These are phyloP conservation scores for Myanophis thanlyinensis DNA, from an alignment of 2,113 vertebrate genomes.

Conservation along the genomic window DNA sequence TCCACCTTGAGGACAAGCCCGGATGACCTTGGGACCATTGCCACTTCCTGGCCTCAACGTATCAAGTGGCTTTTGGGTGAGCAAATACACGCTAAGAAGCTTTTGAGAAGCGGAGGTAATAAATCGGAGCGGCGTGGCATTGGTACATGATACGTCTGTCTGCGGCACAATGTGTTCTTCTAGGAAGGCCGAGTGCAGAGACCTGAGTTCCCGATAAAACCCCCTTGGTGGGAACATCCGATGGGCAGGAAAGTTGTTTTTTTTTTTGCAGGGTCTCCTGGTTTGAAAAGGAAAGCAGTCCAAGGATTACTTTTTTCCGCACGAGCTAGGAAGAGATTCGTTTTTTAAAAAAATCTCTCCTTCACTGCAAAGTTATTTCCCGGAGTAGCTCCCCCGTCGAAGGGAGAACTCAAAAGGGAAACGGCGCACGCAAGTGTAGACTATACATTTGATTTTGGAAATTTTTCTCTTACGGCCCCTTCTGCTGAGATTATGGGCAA, in stretches of 20 bases:
- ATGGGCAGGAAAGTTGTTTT: not conserved
- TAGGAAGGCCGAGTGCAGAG: not conserved
- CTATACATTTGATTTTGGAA: constrained; percentile 18
- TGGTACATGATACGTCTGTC: not conserved
- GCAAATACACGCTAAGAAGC: not conserved
- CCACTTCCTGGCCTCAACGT: not conserved
- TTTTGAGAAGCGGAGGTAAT: not conserved
- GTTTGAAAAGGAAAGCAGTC: no score
- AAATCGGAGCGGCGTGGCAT: not conserved
- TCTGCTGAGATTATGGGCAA: not conserved
- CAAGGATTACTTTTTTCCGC: no score
- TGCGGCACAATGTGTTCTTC: not conserved
- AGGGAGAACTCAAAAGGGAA: not conserved
- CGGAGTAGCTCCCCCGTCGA: not conserved
- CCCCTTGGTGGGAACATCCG: not conserved
- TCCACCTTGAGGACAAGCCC: not conserved
- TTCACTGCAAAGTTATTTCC: not conserved
- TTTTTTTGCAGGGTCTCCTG: no score
- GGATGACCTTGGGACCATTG: not conserved
- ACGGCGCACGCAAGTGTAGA: not conserved
- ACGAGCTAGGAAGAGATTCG: not conserved
- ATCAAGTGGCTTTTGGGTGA: not conserved
- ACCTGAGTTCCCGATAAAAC: not conserved
- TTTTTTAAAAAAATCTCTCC: not conserved
- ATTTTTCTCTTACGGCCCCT: constrained; percentile 7